Base-by-base conservation (phyloP, 2,888 invertebrate species). In the Lepidonotus clava region DNA sequence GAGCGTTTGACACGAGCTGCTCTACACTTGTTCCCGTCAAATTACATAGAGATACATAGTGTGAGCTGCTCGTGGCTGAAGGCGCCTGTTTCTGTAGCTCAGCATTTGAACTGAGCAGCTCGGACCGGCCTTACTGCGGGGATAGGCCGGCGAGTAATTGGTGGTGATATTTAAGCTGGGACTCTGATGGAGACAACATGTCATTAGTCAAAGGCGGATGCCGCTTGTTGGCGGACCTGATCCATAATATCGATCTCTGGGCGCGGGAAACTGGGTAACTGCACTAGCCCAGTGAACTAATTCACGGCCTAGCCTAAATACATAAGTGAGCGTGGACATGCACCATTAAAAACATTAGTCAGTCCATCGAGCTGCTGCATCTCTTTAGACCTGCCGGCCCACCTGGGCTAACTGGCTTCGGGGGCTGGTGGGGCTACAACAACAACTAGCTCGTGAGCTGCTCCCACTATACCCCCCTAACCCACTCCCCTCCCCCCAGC, bases 281-380 rank as follows among this genome's bases (percentile, higher is more conserved):
- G 76, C 76, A 76, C 76, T 76, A 76, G 38, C 76, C 76, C 40
- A 76, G 38, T 76, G 76, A 76, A 76, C 76, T 76, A 76, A 76
- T 76, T 76, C 76, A 40, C n/a, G 21, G 5, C 61, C 61, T 40
- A 40, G 76, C 76, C 76, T 76, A 76, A 76, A 76, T 76, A 76
- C 38, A 40, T 76, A 76, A 76, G 76, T 76, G 76, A 38, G 76
- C 76, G 40, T 14, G 24, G 76, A 40, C 76, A 36, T 40, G 76
- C 11, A 38, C 76, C 76, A 76, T 76, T 76, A 34, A 40, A 76
- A 36, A 36, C 76, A 76, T 76, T 76, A 76, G n/a, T 40, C 38
- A 76, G 76, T 21, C 61, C n/a, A n/a, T 28, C 51, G 46, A 11
- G 46, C 8, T 46, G 46, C 8, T 46, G 46, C n/a, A n/a, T n/a